These are phyloP conservation scores for Cliona cf. orientalis DNA, from an alignment of 37 sponge, comb jelly and placozoan genomes.

Conservation along the genomic window DNA sequence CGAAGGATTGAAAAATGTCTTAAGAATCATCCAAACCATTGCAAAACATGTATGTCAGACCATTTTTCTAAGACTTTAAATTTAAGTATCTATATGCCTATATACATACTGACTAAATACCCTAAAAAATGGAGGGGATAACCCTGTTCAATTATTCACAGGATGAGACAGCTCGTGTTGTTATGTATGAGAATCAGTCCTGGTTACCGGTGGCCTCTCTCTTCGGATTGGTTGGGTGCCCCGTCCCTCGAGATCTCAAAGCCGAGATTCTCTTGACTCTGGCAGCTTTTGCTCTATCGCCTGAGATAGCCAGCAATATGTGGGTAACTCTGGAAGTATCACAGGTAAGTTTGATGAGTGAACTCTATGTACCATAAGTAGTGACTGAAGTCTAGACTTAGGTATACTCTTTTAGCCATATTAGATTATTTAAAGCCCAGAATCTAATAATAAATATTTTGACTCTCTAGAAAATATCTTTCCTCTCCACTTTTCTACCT, in stretches of 20 bases:
- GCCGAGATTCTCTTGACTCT: conserved; percentile 82
- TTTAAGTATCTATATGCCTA: too few relatives aligned
- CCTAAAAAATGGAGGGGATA: background rate
- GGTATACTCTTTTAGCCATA: background rate
- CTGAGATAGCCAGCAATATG: conserved; percentile 82
- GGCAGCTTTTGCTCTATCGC: conserved; percentile 83
- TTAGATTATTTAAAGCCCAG: background rate
- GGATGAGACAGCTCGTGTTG: conserved; percentile 86
- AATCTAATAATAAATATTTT: background rate
- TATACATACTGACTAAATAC: background rate
- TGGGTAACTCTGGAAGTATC: conserved; percentile 81
- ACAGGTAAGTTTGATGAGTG: conserved; percentile 34
- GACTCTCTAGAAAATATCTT: background rate
- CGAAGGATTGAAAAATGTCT: conserved; percentile 82
- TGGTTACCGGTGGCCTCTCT: conserved; percentile 83
- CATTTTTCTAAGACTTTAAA: background rate
- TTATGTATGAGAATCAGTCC: conserved; percentile 84
- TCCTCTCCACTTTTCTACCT: too few relatives aligned
- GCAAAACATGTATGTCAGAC: conserved; percentile 27
- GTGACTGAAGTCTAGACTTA: background rate
- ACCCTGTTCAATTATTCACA: background rate
- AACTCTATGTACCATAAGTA: background rate
- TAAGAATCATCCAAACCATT: conserved; percentile 69
- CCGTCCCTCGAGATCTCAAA: conserved; percentile 87
- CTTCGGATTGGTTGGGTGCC: conserved; percentile 89